Evolutionary conservation across 2,113 vertebrate species (phyloP), one percentile per base, ranked within the genome.

Genomic region (Halichoerus grypus): DNA sequence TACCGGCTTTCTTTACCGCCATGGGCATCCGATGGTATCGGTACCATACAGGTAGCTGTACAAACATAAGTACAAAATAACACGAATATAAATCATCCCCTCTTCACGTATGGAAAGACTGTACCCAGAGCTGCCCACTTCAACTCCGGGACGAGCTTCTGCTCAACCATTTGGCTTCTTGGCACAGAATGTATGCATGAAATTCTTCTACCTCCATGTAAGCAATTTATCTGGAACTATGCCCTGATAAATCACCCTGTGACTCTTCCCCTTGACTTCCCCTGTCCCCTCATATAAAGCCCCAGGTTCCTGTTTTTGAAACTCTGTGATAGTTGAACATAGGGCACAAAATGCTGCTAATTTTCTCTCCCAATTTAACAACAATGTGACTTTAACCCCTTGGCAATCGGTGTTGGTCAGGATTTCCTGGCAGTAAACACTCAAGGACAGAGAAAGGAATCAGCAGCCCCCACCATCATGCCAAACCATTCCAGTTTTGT

Each of bases 261-360:
- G 97, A 97, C 92, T 97, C 96, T 97, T 95, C 94, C 95, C 90
- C 91, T 92, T 59, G 9, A 97, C 94, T 98, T 97, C 97, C 97
- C 97, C 94, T 97, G 94, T 96, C 93, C 96, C 89, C 94, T 96
- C 95, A 81, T 97, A 95, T 65, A 97, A 95, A 96, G 93, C 53
- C 83, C 96, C 96, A 84, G 97, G 98, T 98, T 98, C 98, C 97
- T 98, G 97, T 98, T 98, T 98, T 98, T 96, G 97, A 97, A 98
- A 95, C 80, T 96, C 96, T 83, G 92, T 96, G 92, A 96, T 88
- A 97, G 95, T 86, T 97, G 96, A 96, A 94, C 93, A 96, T 19
- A 97, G 97, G 94, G 97, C 96, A 98, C 92, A 91, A 95, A 98
- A 97, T 97, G 97, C 97, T 97, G 98, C 97, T 98, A 94, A 97